phyloP scores from a whole-genome alignment of 2,797 vertebrate species.

The Galago senegalensis region DNA sequence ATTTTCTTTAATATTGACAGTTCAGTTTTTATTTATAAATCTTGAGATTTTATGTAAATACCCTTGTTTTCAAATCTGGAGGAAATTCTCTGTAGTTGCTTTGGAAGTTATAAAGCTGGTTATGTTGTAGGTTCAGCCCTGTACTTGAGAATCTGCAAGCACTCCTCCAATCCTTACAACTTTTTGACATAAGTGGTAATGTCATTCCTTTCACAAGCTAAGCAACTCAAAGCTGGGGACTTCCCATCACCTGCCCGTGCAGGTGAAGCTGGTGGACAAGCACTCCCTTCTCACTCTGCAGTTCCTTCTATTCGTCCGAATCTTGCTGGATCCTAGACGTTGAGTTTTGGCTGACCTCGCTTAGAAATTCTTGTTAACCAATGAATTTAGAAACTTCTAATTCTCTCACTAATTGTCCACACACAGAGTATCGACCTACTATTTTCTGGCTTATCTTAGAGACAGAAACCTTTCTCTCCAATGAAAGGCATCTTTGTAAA shows the following conservation, averaged over 20 bases:
- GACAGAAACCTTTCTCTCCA: background rate
- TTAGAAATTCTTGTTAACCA: background rate
- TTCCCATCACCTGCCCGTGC: background rate
- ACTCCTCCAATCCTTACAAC: background rate
- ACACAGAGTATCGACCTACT: background rate
- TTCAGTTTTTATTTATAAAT: background rate
- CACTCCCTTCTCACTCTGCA: background rate
- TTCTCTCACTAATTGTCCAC: background rate
- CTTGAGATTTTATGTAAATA: background rate
- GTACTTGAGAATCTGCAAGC: background rate
- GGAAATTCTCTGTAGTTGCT: background rate
- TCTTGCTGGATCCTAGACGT: background rate
- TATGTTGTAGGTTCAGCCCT: too few species aligned
- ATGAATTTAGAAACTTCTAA: background rate
- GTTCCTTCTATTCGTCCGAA: background rate
- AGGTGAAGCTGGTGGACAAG: background rate
- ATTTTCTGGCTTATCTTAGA: background rate
- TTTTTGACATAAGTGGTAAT: background rate
- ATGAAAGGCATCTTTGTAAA: background rate
- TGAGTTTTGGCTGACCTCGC: background rate
- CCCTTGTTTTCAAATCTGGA: background rate
- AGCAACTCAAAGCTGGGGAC: background rate
- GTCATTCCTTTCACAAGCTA: background rate
- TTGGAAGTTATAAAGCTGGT: background rate
- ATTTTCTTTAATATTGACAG: slow-evolving; percentile 14